Percentiles rank a stretch among this genome's conserved stretches.
Evolutionary conservation across 2,797 vertebrate species (phyloP).

Genomic region (Acipenser transmontanus): DNA sequence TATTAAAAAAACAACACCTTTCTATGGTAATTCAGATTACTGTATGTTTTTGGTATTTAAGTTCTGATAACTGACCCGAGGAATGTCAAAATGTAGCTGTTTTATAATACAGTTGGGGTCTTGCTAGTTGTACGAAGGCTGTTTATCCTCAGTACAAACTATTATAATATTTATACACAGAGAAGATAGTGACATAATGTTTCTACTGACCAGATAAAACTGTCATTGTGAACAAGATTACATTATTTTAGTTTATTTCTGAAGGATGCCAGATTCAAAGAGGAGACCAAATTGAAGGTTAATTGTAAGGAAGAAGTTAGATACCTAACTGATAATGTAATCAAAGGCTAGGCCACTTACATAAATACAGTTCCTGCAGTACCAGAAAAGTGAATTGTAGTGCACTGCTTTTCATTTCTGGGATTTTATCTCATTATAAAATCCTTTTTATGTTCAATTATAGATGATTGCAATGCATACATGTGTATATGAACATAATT

Average conservation of each 20-base stretch:
- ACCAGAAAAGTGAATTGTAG: background rate
- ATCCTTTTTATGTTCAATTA: constrained; percentile 6
- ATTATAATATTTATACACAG: constrained; percentile 3
- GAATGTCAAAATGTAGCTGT: too few relatives aligned
- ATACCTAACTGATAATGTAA: background rate
- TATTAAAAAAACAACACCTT: too few relatives aligned
- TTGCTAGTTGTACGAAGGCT: constrained; percentile 1
- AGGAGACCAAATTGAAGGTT: constrained; percentile 20
- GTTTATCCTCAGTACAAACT: constrained; percentile 18
- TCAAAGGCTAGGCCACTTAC: background rate
- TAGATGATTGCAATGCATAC: constrained; percentile 20
- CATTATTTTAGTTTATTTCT: constrained; percentile 15
- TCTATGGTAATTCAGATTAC: too few relatives aligned
- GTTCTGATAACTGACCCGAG: too few relatives aligned
- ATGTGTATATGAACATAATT: background rate
- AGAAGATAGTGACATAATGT: background rate
- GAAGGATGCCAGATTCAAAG: constrained; percentile 25
- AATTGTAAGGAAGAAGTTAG: background rate
- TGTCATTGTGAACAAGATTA: constrained; percentile 23
- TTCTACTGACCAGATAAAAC: constrained; percentile 21
- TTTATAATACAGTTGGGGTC: background rate
- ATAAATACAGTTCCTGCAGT: background rate
- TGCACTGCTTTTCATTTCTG: background rate
- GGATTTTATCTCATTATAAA: background rate
- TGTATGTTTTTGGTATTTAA: too few relatives aligned